Conservation (phyloP, 2,797 vertebrate species). For the Periophthalmus magnuspinnatus region DNA sequence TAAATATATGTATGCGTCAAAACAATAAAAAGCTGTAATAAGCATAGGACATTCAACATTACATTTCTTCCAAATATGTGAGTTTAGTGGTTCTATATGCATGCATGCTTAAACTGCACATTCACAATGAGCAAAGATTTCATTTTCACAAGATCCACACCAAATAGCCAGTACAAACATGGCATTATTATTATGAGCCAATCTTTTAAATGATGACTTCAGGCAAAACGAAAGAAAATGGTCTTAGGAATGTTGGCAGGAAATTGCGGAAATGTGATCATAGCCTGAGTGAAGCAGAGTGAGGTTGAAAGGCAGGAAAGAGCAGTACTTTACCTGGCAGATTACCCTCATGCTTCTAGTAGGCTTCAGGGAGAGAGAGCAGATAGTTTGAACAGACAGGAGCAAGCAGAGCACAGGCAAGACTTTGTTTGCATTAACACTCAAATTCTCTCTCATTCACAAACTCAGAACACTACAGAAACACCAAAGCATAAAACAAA, state of each 20-base stretch:
- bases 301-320: slow-evolving; percentile 79
- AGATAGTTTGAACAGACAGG: slow-evolving; percentile 91
- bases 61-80: slow-evolving; percentile 63
- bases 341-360: slow-evolving; percentile 99
- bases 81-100: slow-evolving; percentile 41
- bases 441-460: slow-evolving; percentile 20
- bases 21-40: slow-evolving; percentile 27
- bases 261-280: slow-evolving; percentile 72
- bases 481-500: slow-evolving; percentile 43
- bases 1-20: slow-evolving; percentile 1
- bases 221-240: slow-evolving; percentile 41
- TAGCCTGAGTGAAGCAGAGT: slow-evolving; percentile 72
- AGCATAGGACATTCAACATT: slow-evolving; percentile 20
- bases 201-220: slow-evolving; percentile 50
- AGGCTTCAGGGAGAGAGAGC: slow-evolving; percentile 96
- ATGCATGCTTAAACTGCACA: slow-evolving; percentile 58
- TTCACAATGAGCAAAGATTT: slow-evolving; percentile 67
- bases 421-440: slow-evolving; percentile 44
- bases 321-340: slow-evolving; percentile 96
- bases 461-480: slow-evolving; percentile 19
- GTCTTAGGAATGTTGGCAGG: slow-evolving; percentile 59
- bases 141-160: slow-evolving; percentile 74
- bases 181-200: slow-evolving; percentile 32
- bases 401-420: slow-evolving; percentile 76
- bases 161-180: slow-evolving; percentile 42